Conservation (phyloP, 2,113 vertebrate genomes). For the Onychorhynchus coronatus region DNA sequence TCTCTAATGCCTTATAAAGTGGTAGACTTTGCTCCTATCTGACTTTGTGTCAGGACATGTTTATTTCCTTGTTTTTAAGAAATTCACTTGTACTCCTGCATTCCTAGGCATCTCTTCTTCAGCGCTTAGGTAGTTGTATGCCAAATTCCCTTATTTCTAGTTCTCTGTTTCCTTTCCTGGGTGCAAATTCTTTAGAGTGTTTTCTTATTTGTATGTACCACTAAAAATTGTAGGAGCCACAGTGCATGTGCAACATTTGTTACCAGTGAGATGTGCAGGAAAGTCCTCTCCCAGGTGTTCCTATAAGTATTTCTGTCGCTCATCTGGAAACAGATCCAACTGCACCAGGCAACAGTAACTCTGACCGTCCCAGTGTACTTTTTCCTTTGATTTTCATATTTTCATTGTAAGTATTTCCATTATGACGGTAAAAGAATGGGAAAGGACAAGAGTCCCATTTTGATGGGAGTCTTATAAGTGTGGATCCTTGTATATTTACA, state of each 20-base stretch:
- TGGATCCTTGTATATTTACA: not conserved
- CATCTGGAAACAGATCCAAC: not conserved
- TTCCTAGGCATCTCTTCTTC: not conserved
- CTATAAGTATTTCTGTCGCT: not conserved
- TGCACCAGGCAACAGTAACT: not conserved
- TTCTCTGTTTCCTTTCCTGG: not conserved
- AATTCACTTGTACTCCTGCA: not conserved
- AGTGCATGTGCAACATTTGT: not conserved
- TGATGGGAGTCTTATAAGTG: not conserved
- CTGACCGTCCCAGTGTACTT: not conserved
- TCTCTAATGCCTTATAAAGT: not conserved
- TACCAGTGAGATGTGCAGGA: not conserved
- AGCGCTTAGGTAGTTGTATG: not conserved
- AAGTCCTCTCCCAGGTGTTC: not conserved
- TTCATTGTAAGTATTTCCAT: not conserved
- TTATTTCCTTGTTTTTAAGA: not conserved
- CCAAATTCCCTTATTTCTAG: not conserved
- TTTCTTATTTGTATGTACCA: not conserved
- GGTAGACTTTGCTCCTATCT: not conserved
- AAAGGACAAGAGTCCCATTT: not conserved
- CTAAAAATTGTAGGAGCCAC: not conserved
- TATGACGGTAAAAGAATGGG: not conserved
- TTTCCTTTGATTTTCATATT: not conserved
- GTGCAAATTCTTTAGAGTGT: not conserved
- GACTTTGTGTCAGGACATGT: not conserved